Conservation (phyloP, 2,888 invertebrate genomes). For the Ceramica pisi region DNA sequence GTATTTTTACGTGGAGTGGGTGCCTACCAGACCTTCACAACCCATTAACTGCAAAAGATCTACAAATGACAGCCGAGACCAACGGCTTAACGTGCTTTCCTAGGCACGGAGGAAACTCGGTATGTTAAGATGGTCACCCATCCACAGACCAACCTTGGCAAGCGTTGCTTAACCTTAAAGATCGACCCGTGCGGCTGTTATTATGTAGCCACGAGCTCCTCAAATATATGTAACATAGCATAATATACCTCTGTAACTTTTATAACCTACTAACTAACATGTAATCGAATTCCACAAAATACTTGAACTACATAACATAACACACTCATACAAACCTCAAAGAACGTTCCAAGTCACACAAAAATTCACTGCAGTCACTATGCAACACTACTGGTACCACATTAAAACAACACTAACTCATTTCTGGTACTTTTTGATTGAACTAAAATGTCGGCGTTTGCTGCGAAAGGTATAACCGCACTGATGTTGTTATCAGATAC, state of each 20-base stretch:
- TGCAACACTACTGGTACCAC: slow-evolving; percentile 29
- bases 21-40: too few species aligned
- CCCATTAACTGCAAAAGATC: too few species aligned
- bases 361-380: slow-evolving; percentile 17
- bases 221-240: too few species aligned
- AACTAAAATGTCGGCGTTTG: slow-evolving; percentile 21
- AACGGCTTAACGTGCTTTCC: too few species aligned
- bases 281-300: slow-evolving; percentile 13
- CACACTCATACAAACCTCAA: slow-evolving; percentile 31
- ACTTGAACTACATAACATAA: slow-evolving; percentile 9
- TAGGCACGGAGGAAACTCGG: too few species aligned
- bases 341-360: slow-evolving; percentile 11
- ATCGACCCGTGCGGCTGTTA: too few species aligned
- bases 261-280: background rate
- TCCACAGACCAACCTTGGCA: too few species aligned
- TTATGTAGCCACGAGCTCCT: too few species aligned
- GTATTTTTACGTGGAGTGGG: too few species aligned
- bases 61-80: too few species aligned
- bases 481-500: slow-evolving; percentile 72
- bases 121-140: too few species aligned
- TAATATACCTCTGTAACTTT: background rate
- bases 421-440: slow-evolving; percentile 36
- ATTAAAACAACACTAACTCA: slow-evolving; percentile 37
- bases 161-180: too few species aligned
- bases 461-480: slow-evolving; percentile 33